These are phyloP conservation scores for Microdon myrmicae DNA, from an alignment of 2,888 invertebrate species.

Conservation along the genomic window DNA sequence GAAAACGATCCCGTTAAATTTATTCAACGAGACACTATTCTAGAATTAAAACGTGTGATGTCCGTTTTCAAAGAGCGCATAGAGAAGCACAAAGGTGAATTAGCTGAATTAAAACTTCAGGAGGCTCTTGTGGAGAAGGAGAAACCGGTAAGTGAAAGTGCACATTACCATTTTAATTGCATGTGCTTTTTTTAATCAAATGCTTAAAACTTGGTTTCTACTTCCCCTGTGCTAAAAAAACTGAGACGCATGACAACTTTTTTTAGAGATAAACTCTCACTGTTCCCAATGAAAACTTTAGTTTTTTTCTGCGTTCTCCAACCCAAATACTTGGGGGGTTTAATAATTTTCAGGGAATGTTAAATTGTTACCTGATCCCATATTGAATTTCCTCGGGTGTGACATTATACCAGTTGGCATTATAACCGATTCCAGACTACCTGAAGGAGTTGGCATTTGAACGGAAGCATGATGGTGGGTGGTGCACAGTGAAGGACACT, in stretches of 20 bases:
- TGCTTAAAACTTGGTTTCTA: too few species aligned
- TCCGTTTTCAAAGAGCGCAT: constrained; percentile 93
- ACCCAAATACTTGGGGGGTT: too few species aligned
- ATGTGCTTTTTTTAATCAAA: too few species aligned
- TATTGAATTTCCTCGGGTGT: too few species aligned
- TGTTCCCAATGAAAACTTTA: too few species aligned
- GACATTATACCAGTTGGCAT: constrained; percentile 55
- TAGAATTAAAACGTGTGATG: constrained; percentile 88
- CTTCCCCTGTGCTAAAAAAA: too few species aligned
- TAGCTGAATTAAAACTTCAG: constrained; percentile 84
- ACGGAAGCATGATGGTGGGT: constrained; percentile 30
- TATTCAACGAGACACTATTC: constrained; percentile 75
- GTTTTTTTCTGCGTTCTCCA: too few species aligned
- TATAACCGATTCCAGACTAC: constrained; percentile 34
- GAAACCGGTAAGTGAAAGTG: constrained; percentile 80
- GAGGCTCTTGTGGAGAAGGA: constrained; percentile 87
- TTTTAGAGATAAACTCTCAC: too few species aligned
- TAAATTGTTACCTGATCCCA: too few species aligned
- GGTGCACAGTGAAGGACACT: constrained; percentile 29
- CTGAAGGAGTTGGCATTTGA: constrained; percentile 38
- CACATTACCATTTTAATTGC: too few species aligned
- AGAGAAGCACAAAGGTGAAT: constrained; percentile 89
- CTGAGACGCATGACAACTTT: too few species aligned
- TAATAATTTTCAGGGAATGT: too few species aligned
- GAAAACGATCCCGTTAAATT: constrained; percentile 74